Evolutionary conservation across 2,797 vertebrate genomes (phyloP).

Genomic region (Tokudaia muenninki): DNA sequence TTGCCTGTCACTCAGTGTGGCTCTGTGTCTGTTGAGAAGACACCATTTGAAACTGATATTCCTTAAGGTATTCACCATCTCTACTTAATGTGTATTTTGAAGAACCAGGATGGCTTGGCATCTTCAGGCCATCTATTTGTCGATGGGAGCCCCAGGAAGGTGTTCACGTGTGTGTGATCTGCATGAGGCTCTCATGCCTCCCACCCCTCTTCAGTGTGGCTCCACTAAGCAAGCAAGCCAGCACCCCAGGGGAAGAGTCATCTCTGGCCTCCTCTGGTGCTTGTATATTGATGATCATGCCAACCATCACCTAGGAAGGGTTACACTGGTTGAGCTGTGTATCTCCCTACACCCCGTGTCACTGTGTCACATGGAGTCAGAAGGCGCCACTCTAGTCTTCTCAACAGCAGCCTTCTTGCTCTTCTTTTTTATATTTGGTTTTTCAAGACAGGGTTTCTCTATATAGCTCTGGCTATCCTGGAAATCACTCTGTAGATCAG

Average conservation of each 20-base stretch:
- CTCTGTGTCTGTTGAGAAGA: neutral
- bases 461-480: neutral
- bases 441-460: neutral
- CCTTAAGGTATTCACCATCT: neutral
- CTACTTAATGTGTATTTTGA: neutral
- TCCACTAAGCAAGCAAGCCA: too few relatives aligned
- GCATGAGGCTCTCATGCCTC: neutral
- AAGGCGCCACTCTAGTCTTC: neutral
- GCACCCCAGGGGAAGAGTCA: neutral
- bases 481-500: neutral
- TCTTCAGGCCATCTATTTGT: neutral
- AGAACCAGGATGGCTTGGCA: neutral
- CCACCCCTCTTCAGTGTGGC: neutral
- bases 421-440: neutral
- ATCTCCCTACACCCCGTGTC: neutral
- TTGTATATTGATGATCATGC: neutral
- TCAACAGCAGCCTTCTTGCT: neutral
- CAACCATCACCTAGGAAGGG: neutral
- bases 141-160: neutral
- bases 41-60: neutral
- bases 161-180: rapidly evolving
- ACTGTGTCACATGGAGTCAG: neutral
- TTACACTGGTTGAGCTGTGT: neutral
- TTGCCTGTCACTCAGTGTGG: neutral
- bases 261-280: neutral